Base-by-base conservation (phyloP, 2,797 vertebrate genomes). In the Acridotheres tristis region DNA sequence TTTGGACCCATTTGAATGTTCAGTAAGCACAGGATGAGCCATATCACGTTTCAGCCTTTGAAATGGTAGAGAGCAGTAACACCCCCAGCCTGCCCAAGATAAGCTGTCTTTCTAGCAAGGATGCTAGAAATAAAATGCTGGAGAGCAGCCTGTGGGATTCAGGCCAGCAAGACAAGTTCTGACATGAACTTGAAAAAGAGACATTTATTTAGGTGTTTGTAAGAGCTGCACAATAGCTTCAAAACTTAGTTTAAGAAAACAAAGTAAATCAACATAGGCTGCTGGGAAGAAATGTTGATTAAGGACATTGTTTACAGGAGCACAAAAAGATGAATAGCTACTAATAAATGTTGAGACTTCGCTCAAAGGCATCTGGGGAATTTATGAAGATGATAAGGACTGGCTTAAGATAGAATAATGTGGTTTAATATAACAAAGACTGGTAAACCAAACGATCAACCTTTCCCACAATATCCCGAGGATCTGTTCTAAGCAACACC, bases 281-380 rank as follows among this genome's bases (percentile, higher is more conserved):
- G 55, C 88, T 84, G 73, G 77, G 42, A 94, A 95, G 62, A 91
- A 79, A 91, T 67, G 73, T 81, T 95, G 95, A 93, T 96, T 86
- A 94, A 94, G 63, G 71, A 55, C 67, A 38, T 91, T 94, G 90
- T 94, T 96, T 93, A 95, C 71, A 94, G 77, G 66, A 80, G 45
- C 30, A 90, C 79, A 87, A 81, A 90, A 94, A 95, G 94, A 95
- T 86, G 48, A 94, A 91, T 86, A 92, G 77, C 74, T 88, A 78
- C 91, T 95, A 95, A 96, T 94, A 96, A 95, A 91, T 19, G 21
- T 71, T 81, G 67, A 26, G 74, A 94, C 74, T 94, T 96, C 4
- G 88, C 95, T 95, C 73, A 95, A 90, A 92, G 88, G 91, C 88
- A 87, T 88, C 91, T 94, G 62, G 81, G 84, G 93, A 91, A 95